Percentiles rank a stretch among this genome's conserved stretches.
Evolutionary conservation across 2,113 vertebrate genomes (phyloP).

Genomic region (Petrocephalus microphthalmus): DNA sequence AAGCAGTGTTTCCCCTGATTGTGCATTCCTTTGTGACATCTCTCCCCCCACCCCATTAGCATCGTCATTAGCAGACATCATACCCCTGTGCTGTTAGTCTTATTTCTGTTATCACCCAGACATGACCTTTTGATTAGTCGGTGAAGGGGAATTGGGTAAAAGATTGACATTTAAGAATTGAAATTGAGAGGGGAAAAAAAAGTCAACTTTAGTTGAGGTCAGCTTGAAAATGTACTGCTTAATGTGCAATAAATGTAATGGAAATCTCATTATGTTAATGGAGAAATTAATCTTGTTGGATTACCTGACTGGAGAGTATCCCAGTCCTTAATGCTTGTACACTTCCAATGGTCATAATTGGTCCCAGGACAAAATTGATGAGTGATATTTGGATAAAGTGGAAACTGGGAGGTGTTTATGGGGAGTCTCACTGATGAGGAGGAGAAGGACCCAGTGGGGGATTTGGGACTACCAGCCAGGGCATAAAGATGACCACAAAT

Average conservation of each 20-base stretch:
- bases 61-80: background rate
- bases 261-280: conserved; percentile 2
- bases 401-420: background rate
- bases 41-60: background rate
- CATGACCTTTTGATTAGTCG: background rate
- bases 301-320: background rate
- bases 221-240: background rate
- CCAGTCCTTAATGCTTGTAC: background rate
- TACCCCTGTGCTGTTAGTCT: background rate
- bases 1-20: background rate
- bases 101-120: background rate
- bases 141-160: background rate
- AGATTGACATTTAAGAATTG: background rate
- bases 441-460: background rate
- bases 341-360: background rate
- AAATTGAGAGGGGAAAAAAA: background rate
- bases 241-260: conserved; percentile 1
- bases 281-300: background rate
- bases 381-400: background rate
- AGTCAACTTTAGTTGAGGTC: background rate
- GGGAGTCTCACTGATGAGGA: background rate
- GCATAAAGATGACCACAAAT: background rate
- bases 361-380: background rate
- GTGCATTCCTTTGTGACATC: background rate
- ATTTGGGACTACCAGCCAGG: background rate